Conservation (phyloP, 2,888 invertebrate species). For the Ichneumoninae sp. region DNA sequence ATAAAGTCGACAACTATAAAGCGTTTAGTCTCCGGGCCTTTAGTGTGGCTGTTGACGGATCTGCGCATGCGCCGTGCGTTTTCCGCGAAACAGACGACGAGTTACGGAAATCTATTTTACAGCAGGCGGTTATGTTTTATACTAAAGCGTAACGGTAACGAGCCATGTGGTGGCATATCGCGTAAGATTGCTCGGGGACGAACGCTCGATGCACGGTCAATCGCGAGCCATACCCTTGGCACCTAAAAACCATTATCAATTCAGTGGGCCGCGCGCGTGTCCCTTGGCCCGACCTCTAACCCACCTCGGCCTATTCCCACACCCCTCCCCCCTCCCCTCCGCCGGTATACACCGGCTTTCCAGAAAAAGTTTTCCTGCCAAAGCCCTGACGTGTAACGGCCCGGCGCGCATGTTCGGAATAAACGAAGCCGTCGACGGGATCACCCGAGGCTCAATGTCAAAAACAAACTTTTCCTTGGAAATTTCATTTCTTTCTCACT, state of each 20-base stretch:
- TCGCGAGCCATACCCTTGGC: constrained; percentile 59
- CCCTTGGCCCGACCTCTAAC: constrained; percentile 50
- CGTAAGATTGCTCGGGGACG: constrained; percentile 12
- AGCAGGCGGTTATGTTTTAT: background rate
- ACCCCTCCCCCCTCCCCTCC: background rate
- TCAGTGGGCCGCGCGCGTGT: constrained; percentile 38
- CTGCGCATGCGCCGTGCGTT: background rate
- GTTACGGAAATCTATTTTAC: background rate
- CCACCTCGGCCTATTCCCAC: background rate
- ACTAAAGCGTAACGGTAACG: background rate
- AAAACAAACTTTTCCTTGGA: constrained; percentile 13
- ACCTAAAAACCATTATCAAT: constrained; percentile 59
- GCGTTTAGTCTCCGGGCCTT: background rate
- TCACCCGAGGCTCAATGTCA: background rate
- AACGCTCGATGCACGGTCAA: constrained; percentile 47
- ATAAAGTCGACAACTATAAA: constrained; percentile 58
- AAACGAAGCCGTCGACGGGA: background rate
- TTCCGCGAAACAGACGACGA: background rate
- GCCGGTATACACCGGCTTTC: background rate
- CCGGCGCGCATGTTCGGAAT: constrained; percentile 11
- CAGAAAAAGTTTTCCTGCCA: constrained; percentile 9
- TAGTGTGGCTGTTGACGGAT: background rate
- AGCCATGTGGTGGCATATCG: background rate
- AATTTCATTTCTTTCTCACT: background rate
- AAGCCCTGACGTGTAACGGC: constrained; percentile 5